Evolutionary conservation across 2,888 invertebrate genomes (phyloP).

Genomic region (Lithophane ornitopus): DNA sequence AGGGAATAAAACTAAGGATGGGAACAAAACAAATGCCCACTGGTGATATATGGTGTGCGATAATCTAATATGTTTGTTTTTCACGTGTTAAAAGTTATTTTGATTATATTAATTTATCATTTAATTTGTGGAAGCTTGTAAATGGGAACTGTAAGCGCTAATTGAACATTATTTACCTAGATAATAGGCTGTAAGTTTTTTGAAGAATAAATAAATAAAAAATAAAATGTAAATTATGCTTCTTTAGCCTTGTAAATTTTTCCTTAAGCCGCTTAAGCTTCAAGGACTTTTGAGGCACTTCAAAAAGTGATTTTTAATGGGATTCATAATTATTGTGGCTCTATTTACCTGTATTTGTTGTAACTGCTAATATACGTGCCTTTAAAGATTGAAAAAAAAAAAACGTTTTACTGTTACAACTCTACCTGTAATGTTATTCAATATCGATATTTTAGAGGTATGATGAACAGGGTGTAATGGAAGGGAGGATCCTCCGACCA

Average conservation of each 20-base stretch:
- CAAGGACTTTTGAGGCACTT: background rate
- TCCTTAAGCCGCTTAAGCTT: background rate
- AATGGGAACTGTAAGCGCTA: too few relatives aligned
- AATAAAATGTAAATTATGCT: background rate
- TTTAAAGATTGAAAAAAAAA: too few relatives aligned
- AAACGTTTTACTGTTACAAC: too few relatives aligned
- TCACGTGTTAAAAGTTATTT: slow-evolving; percentile 6
- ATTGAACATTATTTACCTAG: too few relatives aligned
- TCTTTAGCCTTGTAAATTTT: background rate
- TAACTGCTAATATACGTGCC: too few relatives aligned
- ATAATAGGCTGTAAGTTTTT: too few relatives aligned
- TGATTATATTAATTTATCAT: background rate
- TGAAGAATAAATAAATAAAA: too few relatives aligned
- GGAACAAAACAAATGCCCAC: slow-evolving; percentile 50
- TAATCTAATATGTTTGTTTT: slow-evolving; percentile 35
- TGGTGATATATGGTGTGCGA: slow-evolving; percentile 36
- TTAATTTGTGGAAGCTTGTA: too few relatives aligned
- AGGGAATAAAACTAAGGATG: slow-evolving; percentile 57
- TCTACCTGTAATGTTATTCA: too few relatives aligned
- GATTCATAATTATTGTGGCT: background rate
- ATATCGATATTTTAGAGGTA: too few relatives aligned
- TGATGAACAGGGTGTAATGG: too few relatives aligned
- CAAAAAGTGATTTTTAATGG: background rate
- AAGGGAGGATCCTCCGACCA: too few relatives aligned
- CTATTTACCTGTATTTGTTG: background rate